Base-by-base conservation (phyloP, 2,797 vertebrate species). In the Orientallactaga sibirica region DNA sequence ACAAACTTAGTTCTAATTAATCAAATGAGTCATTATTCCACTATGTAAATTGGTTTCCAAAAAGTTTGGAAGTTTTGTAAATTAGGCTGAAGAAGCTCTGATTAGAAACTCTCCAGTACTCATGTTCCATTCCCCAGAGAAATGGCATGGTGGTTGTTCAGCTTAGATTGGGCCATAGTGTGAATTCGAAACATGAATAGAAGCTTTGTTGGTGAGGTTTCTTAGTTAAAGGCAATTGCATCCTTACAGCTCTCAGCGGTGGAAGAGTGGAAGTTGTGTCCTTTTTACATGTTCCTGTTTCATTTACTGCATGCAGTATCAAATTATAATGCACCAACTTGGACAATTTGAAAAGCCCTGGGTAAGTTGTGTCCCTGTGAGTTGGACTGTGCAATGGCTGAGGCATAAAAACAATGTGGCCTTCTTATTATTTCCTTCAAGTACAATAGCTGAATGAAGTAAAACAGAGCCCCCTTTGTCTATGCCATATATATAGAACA, bases 291-390 rank as follows among this genome's bases (percentile, higher is more conserved):
- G 33, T 48, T 88, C 15, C 24, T 29, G 16, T 68, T 94, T 74
- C 66, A 76, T 85, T 88, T 93, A 73, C 62, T 79, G 12, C 48
- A 94, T 70, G 73, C 75, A 66, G 25, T n/a, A 87, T 92, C 62
- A 86, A 91, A 92, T 93, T 94, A 89, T 82, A 85, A 91, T 80
- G 67, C 48, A 41, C 77, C 67, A 66, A 24, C 29, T 3, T 52
- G 37, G 33, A 41, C 16, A 80, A 62, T 68, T 75, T 68, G 48
- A 66, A 48, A 91, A 94, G 48, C 10, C 7, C 48, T 48, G 20
- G 93, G 7, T 37, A 61, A 93, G 73, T 62, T 71, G 14, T 76
- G 29, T 93, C 90, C 68, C 48, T 55, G 5, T 62, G 77, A 87
- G 22, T 48, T 89, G 85, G 89, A n/a, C 90, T 41, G 7, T 87